These are phyloP conservation scores for Pseudococcus jackbeardsleyi DNA, from an alignment of 2,888 invertebrate species.

Conservation along the genomic window DNA sequence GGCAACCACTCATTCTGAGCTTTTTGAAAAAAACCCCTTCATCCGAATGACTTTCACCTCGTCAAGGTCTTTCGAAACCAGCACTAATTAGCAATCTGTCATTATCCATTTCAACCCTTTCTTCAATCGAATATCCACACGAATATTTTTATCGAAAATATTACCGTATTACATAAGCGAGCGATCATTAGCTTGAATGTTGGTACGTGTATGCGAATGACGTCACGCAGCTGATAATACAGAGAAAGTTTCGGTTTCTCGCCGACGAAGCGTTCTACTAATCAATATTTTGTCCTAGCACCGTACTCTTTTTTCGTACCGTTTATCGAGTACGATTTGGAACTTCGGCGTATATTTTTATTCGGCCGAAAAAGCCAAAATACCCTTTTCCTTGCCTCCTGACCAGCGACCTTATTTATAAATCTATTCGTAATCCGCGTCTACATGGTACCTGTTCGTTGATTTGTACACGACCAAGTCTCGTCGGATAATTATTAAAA, in stretches of 20 bases:
- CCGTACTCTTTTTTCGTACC: not conserved
- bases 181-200: constrained; percentile 21
- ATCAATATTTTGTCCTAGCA: constrained; percentile 32
- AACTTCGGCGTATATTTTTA: not conserved
- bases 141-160: constrained; percentile 13
- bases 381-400: not conserved
- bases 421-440: no score
- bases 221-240: constrained; percentile 45
- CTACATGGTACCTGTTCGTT: not conserved
- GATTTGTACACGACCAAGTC: constrained; percentile 10
- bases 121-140: not conserved
- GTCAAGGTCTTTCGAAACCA: not conserved
- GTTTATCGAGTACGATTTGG: not conserved
- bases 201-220: constrained; percentile 3
- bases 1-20: no score
- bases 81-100: not conserved
- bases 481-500: constrained; percentile 21
- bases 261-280: constrained; percentile 38
- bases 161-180: not conserved
- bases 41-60: not conserved
- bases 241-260: constrained; percentile 48
- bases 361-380: not conserved
- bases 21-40: no score
- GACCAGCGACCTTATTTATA: not conserved
- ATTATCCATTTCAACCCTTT: not conserved